phyloP scores from a whole-genome alignment of 2,888 invertebrate genomes.

The Tetranychus truncatus region DNA sequence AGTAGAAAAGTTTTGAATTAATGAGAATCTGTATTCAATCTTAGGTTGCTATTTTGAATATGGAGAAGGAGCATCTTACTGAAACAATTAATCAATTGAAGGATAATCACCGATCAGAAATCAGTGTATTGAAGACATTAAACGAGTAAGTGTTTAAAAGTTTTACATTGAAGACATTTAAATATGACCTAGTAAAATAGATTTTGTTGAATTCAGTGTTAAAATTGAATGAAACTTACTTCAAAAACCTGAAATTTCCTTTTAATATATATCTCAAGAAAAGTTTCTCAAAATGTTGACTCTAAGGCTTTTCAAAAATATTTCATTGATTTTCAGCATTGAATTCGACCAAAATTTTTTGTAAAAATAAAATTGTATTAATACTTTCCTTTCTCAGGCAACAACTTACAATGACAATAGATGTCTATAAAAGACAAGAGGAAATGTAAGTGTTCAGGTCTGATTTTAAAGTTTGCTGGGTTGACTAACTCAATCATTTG shows the following conservation, averaged over 20 bases:
- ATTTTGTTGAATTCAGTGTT: no score
- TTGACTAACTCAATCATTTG: not conserved
- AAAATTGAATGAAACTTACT: no score
- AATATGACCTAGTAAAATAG: no score
- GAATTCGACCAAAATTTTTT: not conserved
- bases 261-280: no score
- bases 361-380: not conserved
- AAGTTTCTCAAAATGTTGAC: no score
- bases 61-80: constrained; percentile 19
- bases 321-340: not conserved
- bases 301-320: no score
- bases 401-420: constrained; percentile 20
- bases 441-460: constrained; percentile 16
- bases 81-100: constrained; percentile 19
- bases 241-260: no score
- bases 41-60: constrained; percentile 18
- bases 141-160: constrained; percentile 18
- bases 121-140: constrained; percentile 15
- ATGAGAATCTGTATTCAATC: not conserved
- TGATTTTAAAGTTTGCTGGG: not conserved
- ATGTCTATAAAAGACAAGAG: constrained; percentile 20
- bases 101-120: constrained; percentile 19
- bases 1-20: not conserved
- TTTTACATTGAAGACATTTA: no score
- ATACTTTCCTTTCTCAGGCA: constrained; percentile 15